Evolutionary conservation across 2,797 vertebrate species (phyloP).

Genomic region (Labroides dimidiatus): DNA sequence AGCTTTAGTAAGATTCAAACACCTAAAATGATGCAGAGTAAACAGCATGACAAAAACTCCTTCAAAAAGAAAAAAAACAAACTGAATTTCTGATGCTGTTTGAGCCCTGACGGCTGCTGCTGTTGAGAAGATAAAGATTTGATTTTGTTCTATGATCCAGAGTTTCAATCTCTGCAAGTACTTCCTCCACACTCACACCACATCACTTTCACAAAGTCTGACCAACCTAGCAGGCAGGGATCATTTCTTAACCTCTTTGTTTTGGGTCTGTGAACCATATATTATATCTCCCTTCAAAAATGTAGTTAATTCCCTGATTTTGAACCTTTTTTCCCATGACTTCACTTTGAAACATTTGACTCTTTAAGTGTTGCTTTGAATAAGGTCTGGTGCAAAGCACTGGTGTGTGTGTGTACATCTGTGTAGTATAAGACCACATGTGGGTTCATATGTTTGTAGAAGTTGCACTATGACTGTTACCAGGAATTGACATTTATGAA

Average conservation of each 20-base stretch:
- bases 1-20: background rate
- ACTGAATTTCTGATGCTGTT: background rate
- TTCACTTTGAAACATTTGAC: conserved; percentile 18
- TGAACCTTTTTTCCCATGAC: conserved; percentile 7
- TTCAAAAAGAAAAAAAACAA: background rate
- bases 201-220: conserved; percentile 77
- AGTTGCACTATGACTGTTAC: conserved; percentile 58
- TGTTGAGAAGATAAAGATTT: conserved; percentile 25
- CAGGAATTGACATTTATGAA: conserved; percentile 78
- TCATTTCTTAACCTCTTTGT: conserved; percentile 12
- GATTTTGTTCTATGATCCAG: conserved; percentile 66
- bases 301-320: background rate
- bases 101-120: conserved; percentile 22
- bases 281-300: conserved; percentile 1
- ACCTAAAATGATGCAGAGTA: background rate
- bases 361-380: background rate
- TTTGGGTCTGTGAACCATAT: conserved; percentile 14
- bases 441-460: conserved; percentile 23
- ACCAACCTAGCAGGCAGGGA: conserved; percentile 60
- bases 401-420: background rate
- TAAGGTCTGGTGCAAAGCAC: background rate
- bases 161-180: conserved; percentile 73
- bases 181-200: conserved; percentile 80
- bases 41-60: background rate
- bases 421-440: background rate